phyloP scores from a whole-genome alignment of 2,797 vertebrate species.

The Tinamus major region DNA sequence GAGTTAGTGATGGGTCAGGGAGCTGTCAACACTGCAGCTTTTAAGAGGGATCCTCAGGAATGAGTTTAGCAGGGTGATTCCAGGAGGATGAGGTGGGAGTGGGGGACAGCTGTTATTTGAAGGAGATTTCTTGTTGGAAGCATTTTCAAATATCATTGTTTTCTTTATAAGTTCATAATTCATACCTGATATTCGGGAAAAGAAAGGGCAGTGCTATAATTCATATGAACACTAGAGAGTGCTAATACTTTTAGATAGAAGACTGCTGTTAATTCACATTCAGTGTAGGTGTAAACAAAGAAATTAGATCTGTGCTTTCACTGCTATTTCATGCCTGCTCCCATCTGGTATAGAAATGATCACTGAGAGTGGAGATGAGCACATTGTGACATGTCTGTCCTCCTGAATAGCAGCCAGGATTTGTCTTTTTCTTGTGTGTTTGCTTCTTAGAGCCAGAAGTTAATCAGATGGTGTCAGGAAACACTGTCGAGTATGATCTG shows the following conservation, averaged over 20 bases:
- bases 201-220: not conserved
- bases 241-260: not conserved
- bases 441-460: constrained; percentile 84
- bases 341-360: too few relatives aligned
- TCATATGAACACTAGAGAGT: constrained; percentile 50
- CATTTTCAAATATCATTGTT: fast-evolving
- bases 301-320: not conserved
- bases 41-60: not conserved
- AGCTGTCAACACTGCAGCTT: not conserved
- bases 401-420: not conserved
- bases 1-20: not conserved
- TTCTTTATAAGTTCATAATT: not conserved
- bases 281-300: not conserved
- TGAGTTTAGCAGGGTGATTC: not conserved
- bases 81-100: not conserved
- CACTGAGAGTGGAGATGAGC: fast-evolving
- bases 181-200: not conserved
- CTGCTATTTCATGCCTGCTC: fast-evolving
- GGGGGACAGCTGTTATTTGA: not conserved
- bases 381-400: fast-evolving
- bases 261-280: not conserved
- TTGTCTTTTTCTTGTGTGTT: not conserved
- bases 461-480: constrained; percentile 90
- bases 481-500: constrained; percentile 91
- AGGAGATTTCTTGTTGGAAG: not conserved